Base-by-base conservation (phyloP, 2,113 vertebrate species). In the Amphilophus citrinellus region DNA sequence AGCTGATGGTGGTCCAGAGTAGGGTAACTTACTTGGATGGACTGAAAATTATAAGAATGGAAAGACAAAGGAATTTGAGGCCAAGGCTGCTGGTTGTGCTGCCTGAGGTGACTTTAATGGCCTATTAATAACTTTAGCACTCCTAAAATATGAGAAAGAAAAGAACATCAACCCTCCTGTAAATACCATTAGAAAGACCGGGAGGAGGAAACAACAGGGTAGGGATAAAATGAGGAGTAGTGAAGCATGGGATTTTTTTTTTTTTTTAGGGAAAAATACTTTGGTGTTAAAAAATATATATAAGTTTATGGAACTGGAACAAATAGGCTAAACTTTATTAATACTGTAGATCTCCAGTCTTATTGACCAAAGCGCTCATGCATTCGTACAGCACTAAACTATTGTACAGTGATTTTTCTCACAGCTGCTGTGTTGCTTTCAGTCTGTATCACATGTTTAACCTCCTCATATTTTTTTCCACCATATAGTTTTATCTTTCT, bases 91-190 rank as follows among this genome's bases (percentile, higher is more conserved):
- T 57, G 78, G 62, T 47, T 79, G 44, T 30, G 15, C 47, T 39
- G 58, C 59, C 61, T 9, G 5, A 42, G 53, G 66, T 83, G 75
- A n/a, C 66, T 61, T 18, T 83, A 86, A 91, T 87, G 77, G 71
- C 30, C 14, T 61, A n/a, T 60, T 87, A 80, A 87, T 80, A 90
- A 84, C 32, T 62, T 61, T 17, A 20, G 56, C 17, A 42, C 77
- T 77, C 75, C 80, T 92, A 76, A 87, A 87, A 89, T 80, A 92
- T 84, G 75, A 56, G 88, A 62, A 35, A 61, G 58, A 50, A 5
- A 17, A 50, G 47, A 50, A 50, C 14, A 1, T 50, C 13, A 50
- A 22, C 60, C 57, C 30, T 66, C 59, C 78, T 56, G 61, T 77
- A 81, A 73, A 84, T 65, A 77, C 73, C 56, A 62, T 79, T 59